Base-by-base conservation (phyloP, 2,113 vertebrate species). In the Percina caprodes region DNA sequence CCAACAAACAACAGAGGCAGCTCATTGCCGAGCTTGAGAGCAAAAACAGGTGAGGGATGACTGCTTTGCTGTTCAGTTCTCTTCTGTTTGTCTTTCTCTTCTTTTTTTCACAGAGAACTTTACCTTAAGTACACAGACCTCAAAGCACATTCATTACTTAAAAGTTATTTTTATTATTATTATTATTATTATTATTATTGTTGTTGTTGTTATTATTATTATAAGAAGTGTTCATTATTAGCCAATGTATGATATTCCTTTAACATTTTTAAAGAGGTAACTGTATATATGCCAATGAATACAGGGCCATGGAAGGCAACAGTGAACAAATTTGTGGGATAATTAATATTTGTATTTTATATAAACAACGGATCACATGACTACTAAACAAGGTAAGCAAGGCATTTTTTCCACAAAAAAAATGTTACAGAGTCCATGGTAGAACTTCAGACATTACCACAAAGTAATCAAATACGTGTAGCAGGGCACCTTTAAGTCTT, bases 1-100 rank as follows among this genome's bases (percentile, higher is more conserved):
- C 96, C 87, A 99, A 99, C 92, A 99, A 98, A 89, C 98, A 99
- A 56, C 98, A 99, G 87, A 94, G 98, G 88, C 98, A 99, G 92
- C 96, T 99, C 90, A 99, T 99, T 42, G 98, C 98, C 13, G 98
- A 99, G 93, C 96, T 99, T 0, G 98, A 99, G 93, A 98, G 96
- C 91, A 99, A 99, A 94, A 99, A 99, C 95, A 96, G 97, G 98
- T 99, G 90, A 91, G 91, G 67, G 77, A 52, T 49, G 62, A 68
- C 35, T 73, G 63, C 46, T 14, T 71, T 4, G 18, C 52, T 48
- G 39, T 45, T 81, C 18, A 24, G 8, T 19, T 46, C 3, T 19
- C 14, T 54, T 67, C 48, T 55, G 18, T 82, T 55, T 48, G 42
- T 68, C 60, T 71, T n/a, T 39, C 19, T 39, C 18, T 42, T 16